Percentiles rank a stretch among this genome's conserved stretches.
Conservation (phyloP, 2,113 vertebrate species). For the Calonectris borealis region DNA sequence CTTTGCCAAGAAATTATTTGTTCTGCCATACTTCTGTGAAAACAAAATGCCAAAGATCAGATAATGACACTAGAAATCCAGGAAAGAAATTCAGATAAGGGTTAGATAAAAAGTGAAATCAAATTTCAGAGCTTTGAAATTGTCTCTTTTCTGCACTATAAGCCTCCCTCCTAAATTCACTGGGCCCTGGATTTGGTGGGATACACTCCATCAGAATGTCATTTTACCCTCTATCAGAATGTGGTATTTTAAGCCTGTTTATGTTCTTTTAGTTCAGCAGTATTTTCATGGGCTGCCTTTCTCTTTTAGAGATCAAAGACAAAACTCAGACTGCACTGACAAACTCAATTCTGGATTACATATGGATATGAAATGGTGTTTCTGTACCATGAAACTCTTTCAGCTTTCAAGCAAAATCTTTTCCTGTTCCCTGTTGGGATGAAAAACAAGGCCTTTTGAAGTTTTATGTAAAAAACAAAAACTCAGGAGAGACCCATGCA, state of each 20-base stretch:
- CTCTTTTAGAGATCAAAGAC: slow-evolving; percentile 35
- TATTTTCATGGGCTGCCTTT: slow-evolving; percentile 24
- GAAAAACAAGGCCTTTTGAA: slow-evolving; percentile 1
- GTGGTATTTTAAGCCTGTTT: neutral
- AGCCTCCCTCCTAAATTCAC: neutral
- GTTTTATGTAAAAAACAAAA: neutral
- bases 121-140: neutral
- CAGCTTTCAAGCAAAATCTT: slow-evolving; percentile 18
- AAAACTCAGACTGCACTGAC: slow-evolving; percentile 7
- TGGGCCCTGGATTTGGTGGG: neutral
- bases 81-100: neutral
- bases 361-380: neutral
- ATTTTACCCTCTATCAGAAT: neutral
- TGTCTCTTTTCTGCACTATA: neutral
- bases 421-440: neutral
- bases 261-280: neutral
- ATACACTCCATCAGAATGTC: neutral
- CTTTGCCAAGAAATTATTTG: neutral
- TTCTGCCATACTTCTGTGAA: neutral
- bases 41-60: neutral
- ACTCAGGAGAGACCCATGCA: neutral
- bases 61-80: neutral
- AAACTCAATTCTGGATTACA: slow-evolving; percentile 36
- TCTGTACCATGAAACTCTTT: slow-evolving; percentile 1
- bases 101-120: neutral